phyloP scores from a whole-genome alignment of 2,888 invertebrate genomes.

The Eupsilia transversa region DNA sequence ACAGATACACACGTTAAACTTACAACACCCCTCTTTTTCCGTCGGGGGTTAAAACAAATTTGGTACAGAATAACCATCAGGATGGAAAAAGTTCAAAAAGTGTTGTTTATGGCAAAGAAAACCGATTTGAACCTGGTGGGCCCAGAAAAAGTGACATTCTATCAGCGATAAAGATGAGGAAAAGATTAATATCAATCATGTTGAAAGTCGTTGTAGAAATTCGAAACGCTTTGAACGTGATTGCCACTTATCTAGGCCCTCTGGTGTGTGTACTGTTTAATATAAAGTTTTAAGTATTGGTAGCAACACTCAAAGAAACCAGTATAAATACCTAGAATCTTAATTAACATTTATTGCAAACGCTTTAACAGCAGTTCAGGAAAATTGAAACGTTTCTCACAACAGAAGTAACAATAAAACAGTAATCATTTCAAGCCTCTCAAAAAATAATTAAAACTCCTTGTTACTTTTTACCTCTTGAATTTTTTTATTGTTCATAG shows the following conservation, averaged over 20 bases:
- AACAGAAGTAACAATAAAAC: slow-evolving; percentile 38
- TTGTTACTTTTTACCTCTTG: slow-evolving; percentile 26
- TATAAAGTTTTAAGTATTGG: neutral
- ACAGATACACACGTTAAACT: too few species aligned
- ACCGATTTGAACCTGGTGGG: neutral
- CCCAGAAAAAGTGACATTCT: neutral
- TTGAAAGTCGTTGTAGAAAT: neutral
- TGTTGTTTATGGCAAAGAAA: neutral
- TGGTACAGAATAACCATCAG: too few species aligned
- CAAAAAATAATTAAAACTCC: slow-evolving; percentile 39
- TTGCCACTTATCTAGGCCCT: neutral
- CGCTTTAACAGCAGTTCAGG: neutral
- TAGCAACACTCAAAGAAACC: slow-evolving; percentile 5
- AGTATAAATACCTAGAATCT: slow-evolving; percentile 7
- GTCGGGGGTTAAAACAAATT: too few species aligned
- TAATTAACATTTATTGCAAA: slow-evolving; percentile 16
- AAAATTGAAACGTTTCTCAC: slow-evolving; percentile 29
- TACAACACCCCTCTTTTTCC: too few species aligned
- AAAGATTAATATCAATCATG: neutral
- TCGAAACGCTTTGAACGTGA: neutral
- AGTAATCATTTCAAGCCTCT: slow-evolving; percentile 32
- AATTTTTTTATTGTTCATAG: slow-evolving; percentile 24
- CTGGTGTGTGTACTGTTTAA: neutral
- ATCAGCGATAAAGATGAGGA: neutral
- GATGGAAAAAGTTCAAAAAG: neutral